phyloP scores from a whole-genome alignment of 2,113 vertebrate genomes.

The Oryzias woworae region DNA sequence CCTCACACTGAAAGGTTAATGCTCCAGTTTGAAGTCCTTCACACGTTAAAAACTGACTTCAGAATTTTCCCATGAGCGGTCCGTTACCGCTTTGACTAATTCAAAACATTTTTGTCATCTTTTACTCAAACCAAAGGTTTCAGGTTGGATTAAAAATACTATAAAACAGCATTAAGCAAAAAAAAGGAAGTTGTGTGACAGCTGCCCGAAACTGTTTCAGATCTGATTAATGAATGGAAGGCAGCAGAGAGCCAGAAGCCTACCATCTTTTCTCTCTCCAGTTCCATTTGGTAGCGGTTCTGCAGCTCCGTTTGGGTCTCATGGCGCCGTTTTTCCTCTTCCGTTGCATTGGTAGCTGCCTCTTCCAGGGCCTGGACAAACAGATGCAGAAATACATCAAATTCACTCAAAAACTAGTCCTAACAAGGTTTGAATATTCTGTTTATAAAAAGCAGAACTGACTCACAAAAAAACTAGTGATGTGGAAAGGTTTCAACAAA shows the following conservation, averaged over 20 bases:
- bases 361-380: slow-evolving; percentile 87
- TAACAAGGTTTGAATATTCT: no score
- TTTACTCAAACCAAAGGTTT: no score
- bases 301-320: slow-evolving; percentile 93
- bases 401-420: not conserved
- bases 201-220: not conserved
- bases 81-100: no score
- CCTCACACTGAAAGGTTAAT: no score
- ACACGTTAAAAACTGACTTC: no score
- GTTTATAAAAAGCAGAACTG: not conserved
- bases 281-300: slow-evolving; percentile 87
- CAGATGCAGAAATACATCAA: not conserved
- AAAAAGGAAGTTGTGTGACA: not conserved
- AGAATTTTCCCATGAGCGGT: no score
- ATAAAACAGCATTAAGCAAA: no score
- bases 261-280: slow-evolving; percentile 93
- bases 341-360: slow-evolving; percentile 84
- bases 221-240: not conserved
- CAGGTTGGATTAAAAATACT: no score
- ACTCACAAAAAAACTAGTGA: not conserved
- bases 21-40: no score
- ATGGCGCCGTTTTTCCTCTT: slow-evolving; percentile 88
- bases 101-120: no score
- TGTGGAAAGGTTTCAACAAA: no score
- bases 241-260: not conserved